These are phyloP conservation scores for Hylyphantes graminicola DNA, from an alignment of 1,140 invertebrate species.

Conservation along the genomic window DNA sequence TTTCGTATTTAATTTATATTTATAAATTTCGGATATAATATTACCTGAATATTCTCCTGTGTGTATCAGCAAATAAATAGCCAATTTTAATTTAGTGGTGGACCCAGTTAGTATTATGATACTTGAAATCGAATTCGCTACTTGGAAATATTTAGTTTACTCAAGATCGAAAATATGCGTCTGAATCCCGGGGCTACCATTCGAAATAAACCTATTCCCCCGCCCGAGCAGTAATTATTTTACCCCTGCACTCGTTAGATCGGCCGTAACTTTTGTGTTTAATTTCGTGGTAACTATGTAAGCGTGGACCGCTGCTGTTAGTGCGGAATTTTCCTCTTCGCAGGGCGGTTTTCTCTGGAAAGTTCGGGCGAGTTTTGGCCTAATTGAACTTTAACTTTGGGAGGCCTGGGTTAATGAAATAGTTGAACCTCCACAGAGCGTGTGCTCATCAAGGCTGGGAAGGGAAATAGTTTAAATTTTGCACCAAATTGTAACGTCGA, in stretches of 20 bases:
- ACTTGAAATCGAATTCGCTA: too few relatives aligned
- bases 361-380: constrained; percentile 1
- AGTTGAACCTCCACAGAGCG: constrained; percentile 8
- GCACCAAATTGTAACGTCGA: constrained; percentile 7
- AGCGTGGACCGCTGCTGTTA: not conserved
- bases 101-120: too few relatives aligned
- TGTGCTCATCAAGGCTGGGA: not conserved
- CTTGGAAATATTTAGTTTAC: too few relatives aligned
- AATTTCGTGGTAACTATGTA: constrained; percentile 30
- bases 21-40: too few relatives aligned
- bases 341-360: not conserved
- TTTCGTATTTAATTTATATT: too few relatives aligned
- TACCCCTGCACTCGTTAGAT: not conserved
- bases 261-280: constrained; percentile 31
- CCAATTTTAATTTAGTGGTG: too few relatives aligned
- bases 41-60: too few relatives aligned
- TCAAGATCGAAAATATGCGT: too few relatives aligned
- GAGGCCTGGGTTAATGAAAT: constrained; percentile 18
- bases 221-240: not conserved
- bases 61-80: too few relatives aligned
- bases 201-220: not conserved
- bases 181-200: too few relatives aligned
- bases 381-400: constrained; percentile 8
- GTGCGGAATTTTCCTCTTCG: constrained; percentile 19
- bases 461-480: constrained; percentile 3